phyloP scores from a whole-genome alignment of 2,797 vertebrate species.

The Chaenodraco wilsoni region DNA sequence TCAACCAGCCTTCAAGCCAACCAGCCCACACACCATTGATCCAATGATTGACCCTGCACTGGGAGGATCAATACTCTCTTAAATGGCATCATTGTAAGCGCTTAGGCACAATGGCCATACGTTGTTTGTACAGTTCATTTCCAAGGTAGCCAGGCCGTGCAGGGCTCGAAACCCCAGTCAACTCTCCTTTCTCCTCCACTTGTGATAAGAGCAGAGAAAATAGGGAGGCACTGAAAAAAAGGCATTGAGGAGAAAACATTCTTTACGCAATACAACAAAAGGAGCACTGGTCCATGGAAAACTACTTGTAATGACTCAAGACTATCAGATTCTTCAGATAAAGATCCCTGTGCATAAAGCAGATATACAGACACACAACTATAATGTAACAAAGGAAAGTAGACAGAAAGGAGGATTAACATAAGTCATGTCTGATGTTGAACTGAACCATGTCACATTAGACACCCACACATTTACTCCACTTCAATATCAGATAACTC shows the following conservation, averaged over 20 bases:
- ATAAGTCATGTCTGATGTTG: conserved; percentile 2
- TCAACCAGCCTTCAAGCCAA: conserved; percentile 61
- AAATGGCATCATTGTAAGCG: conserved; percentile 82
- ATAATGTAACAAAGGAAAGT: neutral
- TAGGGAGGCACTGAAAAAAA: conserved; percentile 19
- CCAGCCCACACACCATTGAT: conserved; percentile 75
- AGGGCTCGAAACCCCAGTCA: conserved; percentile 54
- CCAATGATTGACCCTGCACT: conserved; percentile 78
- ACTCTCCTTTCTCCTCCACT: conserved; percentile 53
- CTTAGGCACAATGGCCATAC: conserved; percentile 76
- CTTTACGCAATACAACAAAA: conserved; percentile 41
- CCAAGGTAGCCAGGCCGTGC: conserved; percentile 63
- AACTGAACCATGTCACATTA: neutral
- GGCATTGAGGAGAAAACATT: conserved; percentile 42
- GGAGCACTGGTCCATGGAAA: conserved; percentile 36
- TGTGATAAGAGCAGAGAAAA: conserved; percentile 42
- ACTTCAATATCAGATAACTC: conserved; percentile 2
- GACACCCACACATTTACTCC: neutral
- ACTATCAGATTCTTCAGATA: conserved; percentile 24
- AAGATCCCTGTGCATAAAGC: conserved; percentile 22
- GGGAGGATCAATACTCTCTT: conserved; percentile 81
- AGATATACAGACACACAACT: conserved; percentile 22
- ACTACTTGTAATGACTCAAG: conserved; percentile 44
- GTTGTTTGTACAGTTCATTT: conserved; percentile 79
- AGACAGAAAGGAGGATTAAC: neutral